Percentiles rank a stretch among this genome's conserved stretches.
phyloP scores from a whole-genome alignment of 2,113 vertebrate species.

The Perca fluviatilis region DNA sequence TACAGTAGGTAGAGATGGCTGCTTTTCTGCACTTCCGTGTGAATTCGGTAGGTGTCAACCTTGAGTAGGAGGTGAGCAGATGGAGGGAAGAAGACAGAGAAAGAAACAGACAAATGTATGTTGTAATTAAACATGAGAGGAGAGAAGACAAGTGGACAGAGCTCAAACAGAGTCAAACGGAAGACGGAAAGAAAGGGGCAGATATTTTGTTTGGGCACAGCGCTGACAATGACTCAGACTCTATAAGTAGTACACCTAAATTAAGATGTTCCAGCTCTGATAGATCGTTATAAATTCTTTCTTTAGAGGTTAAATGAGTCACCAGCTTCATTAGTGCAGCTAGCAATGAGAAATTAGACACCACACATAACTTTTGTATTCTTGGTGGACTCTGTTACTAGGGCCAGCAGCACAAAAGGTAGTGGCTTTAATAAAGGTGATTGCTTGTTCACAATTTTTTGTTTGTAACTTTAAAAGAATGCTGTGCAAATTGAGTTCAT shows the following conservation, averaged over 20 bases:
- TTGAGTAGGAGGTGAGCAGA: constrained; percentile 41
- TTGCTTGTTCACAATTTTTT: constrained; percentile 20
- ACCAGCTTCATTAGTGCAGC: constrained; percentile 60
- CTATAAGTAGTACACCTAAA: constrained; percentile 44
- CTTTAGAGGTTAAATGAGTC: constrained; percentile 68
- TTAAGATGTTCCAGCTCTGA: constrained; percentile 54
- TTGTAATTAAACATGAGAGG: constrained; percentile 2
- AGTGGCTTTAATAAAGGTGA: constrained; percentile 45
- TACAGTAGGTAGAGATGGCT: neutral
- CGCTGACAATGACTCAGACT: constrained; percentile 43
- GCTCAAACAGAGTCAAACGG: constrained; percentile 30
- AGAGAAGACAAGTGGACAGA: constrained; percentile 27
- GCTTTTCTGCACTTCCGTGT: constrained; percentile 34
- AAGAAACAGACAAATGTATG: constrained; percentile 7
- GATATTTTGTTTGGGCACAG: constrained; percentile 30
- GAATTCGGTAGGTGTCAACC: constrained; percentile 48
- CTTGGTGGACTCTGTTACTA: constrained; percentile 32
- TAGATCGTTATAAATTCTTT: constrained; percentile 57
- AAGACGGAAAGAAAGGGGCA: constrained; percentile 7
- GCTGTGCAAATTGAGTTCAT: constrained; percentile 18
- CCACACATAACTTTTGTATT: constrained; percentile 39
- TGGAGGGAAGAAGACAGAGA: neutral
- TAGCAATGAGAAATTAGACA: constrained; percentile 47
- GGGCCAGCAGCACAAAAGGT: constrained; percentile 28
- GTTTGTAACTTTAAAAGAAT: constrained; percentile 25